Evolutionary conservation across 2,888 invertebrate genomes (phyloP).

Genomic region (Spicauda simplicius): DNA sequence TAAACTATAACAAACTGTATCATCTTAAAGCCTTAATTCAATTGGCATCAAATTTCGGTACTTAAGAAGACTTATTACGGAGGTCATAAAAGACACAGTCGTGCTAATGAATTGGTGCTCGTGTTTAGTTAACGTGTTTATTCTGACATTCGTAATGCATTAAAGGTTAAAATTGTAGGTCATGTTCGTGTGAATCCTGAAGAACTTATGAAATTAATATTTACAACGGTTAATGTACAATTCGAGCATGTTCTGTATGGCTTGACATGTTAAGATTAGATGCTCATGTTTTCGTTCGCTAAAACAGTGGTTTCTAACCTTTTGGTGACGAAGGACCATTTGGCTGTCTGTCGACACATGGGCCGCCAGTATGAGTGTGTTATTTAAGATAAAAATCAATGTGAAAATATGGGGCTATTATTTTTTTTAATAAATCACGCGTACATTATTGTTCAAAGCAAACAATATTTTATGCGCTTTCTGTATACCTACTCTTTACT

Average conservation of each 20-base stretch:
- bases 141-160: conserved; percentile 35
- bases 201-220: conserved; percentile 37
- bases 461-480: no score
- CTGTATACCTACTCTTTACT: no score
- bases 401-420: no score
- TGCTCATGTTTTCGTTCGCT: not conserved
- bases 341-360: no score
- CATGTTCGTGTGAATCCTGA: conserved; percentile 37
- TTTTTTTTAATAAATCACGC: no score
- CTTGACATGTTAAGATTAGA: not conserved
- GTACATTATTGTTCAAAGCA: no score
- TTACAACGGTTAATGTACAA: conserved; percentile 16
- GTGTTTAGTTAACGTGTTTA: conserved; percentile 37
- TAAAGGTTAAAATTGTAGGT: conserved; percentile 37
- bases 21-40: conserved; percentile 45
- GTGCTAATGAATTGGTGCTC: conserved; percentile 36
- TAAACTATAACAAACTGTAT: not conserved
- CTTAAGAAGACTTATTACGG: conserved; percentile 26
- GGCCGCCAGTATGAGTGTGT: no score
- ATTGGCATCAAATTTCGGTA: conserved; percentile 15
- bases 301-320: no score
- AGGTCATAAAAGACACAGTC: conserved; percentile 29
- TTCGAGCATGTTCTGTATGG: conserved; percentile 11
- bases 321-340: no score
- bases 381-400: no score